Percentiles rank a stretch among this genome's conserved stretches.
Evolutionary conservation across 64 coral and sea anemone genomes (phyloP).

Genomic region (Dendronephthya gigantea): DNA sequence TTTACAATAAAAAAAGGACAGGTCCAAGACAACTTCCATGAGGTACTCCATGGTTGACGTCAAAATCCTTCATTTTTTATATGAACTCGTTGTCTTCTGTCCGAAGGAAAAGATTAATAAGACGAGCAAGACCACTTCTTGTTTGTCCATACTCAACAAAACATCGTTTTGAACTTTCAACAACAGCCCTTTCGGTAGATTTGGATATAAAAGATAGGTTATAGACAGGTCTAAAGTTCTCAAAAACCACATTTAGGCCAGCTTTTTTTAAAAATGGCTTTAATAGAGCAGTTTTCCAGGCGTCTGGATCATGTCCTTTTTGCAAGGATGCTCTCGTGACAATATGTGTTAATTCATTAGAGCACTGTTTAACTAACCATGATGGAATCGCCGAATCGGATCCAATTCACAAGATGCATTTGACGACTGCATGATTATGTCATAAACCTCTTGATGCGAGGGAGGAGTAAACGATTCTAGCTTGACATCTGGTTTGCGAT

Average conservation of each 20-base stretch:
- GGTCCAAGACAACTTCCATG: too few species aligned
- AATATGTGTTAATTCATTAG: neutral
- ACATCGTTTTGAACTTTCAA: too few species aligned
- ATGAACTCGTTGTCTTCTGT: too few species aligned
- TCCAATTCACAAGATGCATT: conserved; percentile 21
- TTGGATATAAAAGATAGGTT: neutral
- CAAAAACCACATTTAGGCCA: neutral
- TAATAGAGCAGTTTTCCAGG: conserved; percentile 24
- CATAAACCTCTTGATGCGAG: neutral
- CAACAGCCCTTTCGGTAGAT: neutral
- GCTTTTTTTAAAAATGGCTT: conserved; percentile 13
- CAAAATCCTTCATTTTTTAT: too few species aligned
- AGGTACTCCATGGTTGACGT: too few species aligned
- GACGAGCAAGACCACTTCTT: too few species aligned
- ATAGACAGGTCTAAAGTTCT: neutral
- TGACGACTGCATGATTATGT: conserved; percentile 20
- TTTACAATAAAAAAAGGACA: too few species aligned
- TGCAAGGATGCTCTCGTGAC: conserved; percentile 34
- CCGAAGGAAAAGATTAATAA: too few species aligned
- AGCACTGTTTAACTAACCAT: conserved; percentile 7
- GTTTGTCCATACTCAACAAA: too few species aligned
- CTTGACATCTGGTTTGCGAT: neutral
- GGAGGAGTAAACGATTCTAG: neutral
- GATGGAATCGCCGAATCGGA: conserved; percentile 9
- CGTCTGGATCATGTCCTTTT: conserved; percentile 1